Evolutionary conservation across 1,140 invertebrate genomes (phyloP).

Genomic region (Condylostylus longicornis): DNA sequence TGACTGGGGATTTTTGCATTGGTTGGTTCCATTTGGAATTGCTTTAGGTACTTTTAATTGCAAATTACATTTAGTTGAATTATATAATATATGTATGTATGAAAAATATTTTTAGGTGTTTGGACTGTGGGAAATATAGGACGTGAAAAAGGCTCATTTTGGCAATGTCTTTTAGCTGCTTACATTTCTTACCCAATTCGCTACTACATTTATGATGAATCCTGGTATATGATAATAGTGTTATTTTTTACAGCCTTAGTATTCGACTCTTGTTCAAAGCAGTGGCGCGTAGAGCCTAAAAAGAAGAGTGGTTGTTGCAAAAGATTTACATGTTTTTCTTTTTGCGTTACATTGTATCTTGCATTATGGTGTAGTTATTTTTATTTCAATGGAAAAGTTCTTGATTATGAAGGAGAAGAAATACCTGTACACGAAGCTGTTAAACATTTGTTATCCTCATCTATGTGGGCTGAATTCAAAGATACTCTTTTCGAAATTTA

Average conservation of each 20-base stretch:
- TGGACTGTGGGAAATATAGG: constrained; percentile 85
- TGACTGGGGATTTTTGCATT: constrained; percentile 51
- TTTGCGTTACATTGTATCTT: constrained; percentile 51
- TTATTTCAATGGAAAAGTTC: constrained; percentile 79
- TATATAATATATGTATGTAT: too few relatives aligned
- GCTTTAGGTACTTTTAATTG: constrained; percentile 54
- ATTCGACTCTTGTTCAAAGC: constrained; percentile 59
- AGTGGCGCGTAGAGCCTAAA: constrained; percentile 53
- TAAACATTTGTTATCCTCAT: constrained; percentile 79
- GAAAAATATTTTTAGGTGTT: constrained; percentile 45
- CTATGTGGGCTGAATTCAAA: constrained; percentile 59
- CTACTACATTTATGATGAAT: constrained; percentile 51
- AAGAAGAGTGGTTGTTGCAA: constrained; percentile 31
- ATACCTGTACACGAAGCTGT: constrained; percentile 75
- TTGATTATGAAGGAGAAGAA: constrained; percentile 72
- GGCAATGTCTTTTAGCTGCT: constrained; percentile 51
- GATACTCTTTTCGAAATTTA: constrained; percentile 60
- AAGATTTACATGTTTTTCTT: constrained; percentile 37
- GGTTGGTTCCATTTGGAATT: constrained; percentile 53
- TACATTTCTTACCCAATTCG: constrained; percentile 48
- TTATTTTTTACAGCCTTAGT: constrained; percentile 42
- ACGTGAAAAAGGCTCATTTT: constrained; percentile 51
- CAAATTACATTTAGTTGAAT: not conserved
- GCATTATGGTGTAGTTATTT: constrained; percentile 61
- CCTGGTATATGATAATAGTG: constrained; percentile 48